A percentile compares a stretch with the other conserved stretches of the same genome.
Evolutionary conservation across 2,888 invertebrate species (phyloP).

Genomic region (Caenorhabditis sp.): DNA sequence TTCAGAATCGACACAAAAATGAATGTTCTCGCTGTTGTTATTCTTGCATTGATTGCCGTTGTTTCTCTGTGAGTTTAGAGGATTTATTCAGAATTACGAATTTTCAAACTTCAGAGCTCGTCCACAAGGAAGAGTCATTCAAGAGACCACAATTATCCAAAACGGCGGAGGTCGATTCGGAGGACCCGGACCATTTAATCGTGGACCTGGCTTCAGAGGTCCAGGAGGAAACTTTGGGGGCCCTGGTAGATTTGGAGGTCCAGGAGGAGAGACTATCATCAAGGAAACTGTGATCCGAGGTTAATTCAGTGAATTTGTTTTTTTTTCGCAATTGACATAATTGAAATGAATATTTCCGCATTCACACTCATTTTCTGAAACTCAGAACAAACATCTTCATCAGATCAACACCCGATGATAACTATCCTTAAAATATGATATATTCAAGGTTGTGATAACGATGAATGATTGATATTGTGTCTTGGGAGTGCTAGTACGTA

Average conservation of each 20-base stretch:
- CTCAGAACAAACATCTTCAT: neutral
- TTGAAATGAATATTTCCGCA: neutral
- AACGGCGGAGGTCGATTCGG: slow-evolving; percentile 8
- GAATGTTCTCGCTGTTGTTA: slow-evolving; percentile 31
- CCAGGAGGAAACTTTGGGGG: slow-evolving; percentile 6
- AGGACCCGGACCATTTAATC: slow-evolving; percentile 10
- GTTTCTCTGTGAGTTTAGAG: slow-evolving; percentile 28
- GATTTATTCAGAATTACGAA: neutral
- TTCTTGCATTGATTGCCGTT: slow-evolving; percentile 35
- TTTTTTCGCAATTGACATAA: neutral
- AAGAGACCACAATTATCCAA: slow-evolving; percentile 33
- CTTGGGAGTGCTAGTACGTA: too few species aligned
- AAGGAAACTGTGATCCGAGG: slow-evolving; percentile 44
- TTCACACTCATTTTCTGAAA: neutral
- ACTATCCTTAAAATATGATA: neutral
- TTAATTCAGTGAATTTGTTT: slow-evolving; percentile 3
- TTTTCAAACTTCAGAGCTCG: slow-evolving; percentile 19
- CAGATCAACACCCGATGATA: too few species aligned
- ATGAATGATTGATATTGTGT: neutral
- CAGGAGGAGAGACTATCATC: slow-evolving; percentile 37
- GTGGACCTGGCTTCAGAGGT: slow-evolving; percentile 10
- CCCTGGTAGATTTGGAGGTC: neutral
- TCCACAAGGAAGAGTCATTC: slow-evolving; percentile 23
- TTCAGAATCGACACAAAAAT: slow-evolving; percentile 2
- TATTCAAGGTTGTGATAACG: neutral